Evolutionary conservation across 2,797 vertebrate species (phyloP).

Genomic region (Siniperca undulata): DNA sequence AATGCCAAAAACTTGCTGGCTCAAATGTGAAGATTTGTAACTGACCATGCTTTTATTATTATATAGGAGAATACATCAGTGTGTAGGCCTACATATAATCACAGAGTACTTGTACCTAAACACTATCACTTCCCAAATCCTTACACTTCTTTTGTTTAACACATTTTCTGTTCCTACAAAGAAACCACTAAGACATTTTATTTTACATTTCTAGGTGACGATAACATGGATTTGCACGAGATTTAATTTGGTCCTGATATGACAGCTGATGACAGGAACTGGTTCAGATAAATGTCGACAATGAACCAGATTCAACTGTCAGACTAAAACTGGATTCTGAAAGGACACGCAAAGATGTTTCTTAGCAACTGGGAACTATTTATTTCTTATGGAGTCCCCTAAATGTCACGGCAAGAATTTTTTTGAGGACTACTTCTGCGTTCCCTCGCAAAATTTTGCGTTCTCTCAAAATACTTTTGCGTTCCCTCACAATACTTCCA

Average conservation of each 20-base stretch:
- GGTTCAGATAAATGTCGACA: slow-evolving; percentile 6
- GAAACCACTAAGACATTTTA: background rate
- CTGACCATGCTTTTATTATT: background rate
- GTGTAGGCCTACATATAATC: background rate
- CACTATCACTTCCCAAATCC: background rate
- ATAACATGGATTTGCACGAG: slow-evolving; percentile 3
- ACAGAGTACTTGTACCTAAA: background rate
- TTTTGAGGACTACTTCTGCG: too few species aligned
- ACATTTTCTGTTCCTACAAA: background rate
- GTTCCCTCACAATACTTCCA: too few species aligned
- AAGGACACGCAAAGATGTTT: slow-evolving; percentile 36
- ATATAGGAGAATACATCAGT: background rate
- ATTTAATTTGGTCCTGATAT: slow-evolving; percentile 8
- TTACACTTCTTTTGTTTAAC: too few species aligned
- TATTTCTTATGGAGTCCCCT: too few species aligned
- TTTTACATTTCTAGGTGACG: slow-evolving; percentile 5
- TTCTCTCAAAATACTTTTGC: too few species aligned
- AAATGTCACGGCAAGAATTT: too few species aligned
- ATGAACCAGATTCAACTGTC: slow-evolving; percentile 7
- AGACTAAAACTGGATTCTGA: slow-evolving; percentile 6
- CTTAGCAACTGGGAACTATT: slow-evolving; percentile 17
- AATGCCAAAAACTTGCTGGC: background rate
- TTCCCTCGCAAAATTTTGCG: too few species aligned
- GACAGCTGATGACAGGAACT: slow-evolving; percentile 23
- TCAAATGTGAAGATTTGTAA: too few species aligned